Evolutionary conservation across 2,113 vertebrate species (phyloP), one percentile per base, ranked within the genome.

Genomic region (Brachirus orientalis): DNA sequence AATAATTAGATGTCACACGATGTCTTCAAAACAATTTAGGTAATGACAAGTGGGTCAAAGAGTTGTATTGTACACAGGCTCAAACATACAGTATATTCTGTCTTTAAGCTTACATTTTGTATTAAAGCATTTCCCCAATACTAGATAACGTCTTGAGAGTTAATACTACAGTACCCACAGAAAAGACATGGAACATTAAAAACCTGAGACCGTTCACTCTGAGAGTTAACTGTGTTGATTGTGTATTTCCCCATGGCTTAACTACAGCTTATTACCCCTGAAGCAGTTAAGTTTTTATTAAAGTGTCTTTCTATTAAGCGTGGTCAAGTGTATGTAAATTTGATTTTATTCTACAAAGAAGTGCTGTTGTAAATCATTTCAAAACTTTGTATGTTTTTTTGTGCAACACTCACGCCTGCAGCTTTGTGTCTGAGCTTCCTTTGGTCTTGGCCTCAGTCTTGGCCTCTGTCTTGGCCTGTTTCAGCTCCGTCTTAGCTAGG

Each of bases 381-480:
- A 28, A 28, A 50, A 14, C 22, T 7, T n/a, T 12, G 22, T 10
- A 11, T 9, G 3, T 14, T 1, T 35, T 12, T 44, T 20, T 16
- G 4, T 38, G 33, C 9, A 18, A 38, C 16, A 85, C 91, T 79
- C 38, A 92, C 66, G 10, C 67, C 40, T 82, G 77, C 45, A 67
- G 57, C 70, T 92, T 93, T 50, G 58, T 28, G 52, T 90, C 88
- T 0, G 77, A 66, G 28, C 7, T 78, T 12, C 52, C 83, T 73
- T 86, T 90, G 2, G 40, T 47, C 69, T 92, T 92, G 12, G 80
- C 68, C 17, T 86, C 84, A 71, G 86, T 87, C 73, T 95, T 93
- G 18, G 85, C 68, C 17, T 86, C 84, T 71, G 86, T 87, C 73
- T 95, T 93, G 18, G 85, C 86, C 63, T 90, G 78, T 63, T 90